These are phyloP conservation scores for Glaucidium brasilianum DNA, from an alignment of 2,113 vertebrate genomes.

Conservation along the genomic window DNA sequence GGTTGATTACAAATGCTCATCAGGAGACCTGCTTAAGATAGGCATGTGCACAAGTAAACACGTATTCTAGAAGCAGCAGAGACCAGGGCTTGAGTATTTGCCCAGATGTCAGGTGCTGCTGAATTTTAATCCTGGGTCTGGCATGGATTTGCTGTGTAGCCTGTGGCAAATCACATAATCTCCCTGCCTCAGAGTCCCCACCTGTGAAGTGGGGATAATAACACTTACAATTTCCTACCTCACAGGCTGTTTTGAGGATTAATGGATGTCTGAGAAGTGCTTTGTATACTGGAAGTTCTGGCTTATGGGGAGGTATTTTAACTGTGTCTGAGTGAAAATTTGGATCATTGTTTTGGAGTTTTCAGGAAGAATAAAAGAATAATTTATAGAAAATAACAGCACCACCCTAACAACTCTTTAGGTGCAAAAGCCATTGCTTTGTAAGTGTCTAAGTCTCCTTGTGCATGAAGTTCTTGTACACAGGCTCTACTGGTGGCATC, in stretches of 20 bases:
- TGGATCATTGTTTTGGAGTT: not conserved
- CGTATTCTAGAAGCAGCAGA: slow-evolving; percentile 17
- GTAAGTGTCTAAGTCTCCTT: not conserved
- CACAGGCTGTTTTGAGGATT: slow-evolving; percentile 59
- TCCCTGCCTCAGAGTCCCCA: slow-evolving; percentile 33
- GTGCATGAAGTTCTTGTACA: not conserved
- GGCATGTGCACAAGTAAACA: not conserved
- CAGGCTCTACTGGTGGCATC: not conserved
- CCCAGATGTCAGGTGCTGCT: slow-evolving; percentile 61
- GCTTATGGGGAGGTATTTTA: slow-evolving; percentile 13
- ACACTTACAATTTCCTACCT: slow-evolving; percentile 57
- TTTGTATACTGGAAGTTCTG: slow-evolving; percentile 47
- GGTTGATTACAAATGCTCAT: not conserved
- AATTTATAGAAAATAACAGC: not conserved
- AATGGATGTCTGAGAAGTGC: slow-evolving; percentile 60
- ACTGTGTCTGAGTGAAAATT: slow-evolving; percentile 15
- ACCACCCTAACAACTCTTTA: not conserved
- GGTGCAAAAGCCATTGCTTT: not conserved
- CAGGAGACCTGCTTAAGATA: not conserved
- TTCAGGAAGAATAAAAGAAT: not conserved
- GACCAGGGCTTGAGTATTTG: slow-evolving; percentile 14
- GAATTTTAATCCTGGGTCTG: slow-evolving; percentile 58
- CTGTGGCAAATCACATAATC: slow-evolving; percentile 64
- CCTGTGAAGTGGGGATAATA: slow-evolving; percentile 60
- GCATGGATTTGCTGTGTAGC: slow-evolving; percentile 42